Evolutionary conservation across 30 jellyfish, hydroid and myxozoan genomes (phyloP), one percentile per base, ranked within the genome.

Genomic region (Pseudorhiza aurosa): DNA sequence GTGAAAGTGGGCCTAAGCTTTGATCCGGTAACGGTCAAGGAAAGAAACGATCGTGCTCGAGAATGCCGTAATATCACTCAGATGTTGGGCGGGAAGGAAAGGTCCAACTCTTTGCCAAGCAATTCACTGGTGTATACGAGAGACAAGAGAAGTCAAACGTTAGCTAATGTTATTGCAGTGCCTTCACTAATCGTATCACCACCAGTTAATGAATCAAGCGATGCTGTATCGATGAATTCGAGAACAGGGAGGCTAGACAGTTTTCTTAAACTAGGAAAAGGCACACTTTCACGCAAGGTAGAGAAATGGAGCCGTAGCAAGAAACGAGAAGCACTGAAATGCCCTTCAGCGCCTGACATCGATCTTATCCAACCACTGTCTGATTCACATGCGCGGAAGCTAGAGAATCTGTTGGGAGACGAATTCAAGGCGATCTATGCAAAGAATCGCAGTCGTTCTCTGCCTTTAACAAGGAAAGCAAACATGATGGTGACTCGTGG

Each of bases 1-100:
- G 95, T 84, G 1, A 32, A 56, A 46, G 77, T 84, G 88, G 95
- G 95, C 62, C 81, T 84, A n/a, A 68, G 85, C 63, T 68, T 73
- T 26, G 95, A 84, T 42, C 95, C 95, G 15, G 69, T 84, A 11
- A 84, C 85, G 6, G 71, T 65, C 4, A 72, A 46, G 49, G 88
- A 84, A 50, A 58, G 84, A 55, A 78, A 64, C 40, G 39, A 80
- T 50, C 36, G 32, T 30, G 83, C 70, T 12, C 74, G 90, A 8
- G 67, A 78, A 9, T 50, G 83, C 29, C 29, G 28, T 29, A 65
- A 67, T 8, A 58, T 65, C 3, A 47, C 91, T 3, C 29, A 67
- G 25, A 47, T 65, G 77, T 25, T 65, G 27, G 56, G 39, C 25
- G 76, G 58, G 15, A 80, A 71, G 56, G 32, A 31, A 17, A 80